Evolutionary conservation across 2,888 invertebrate genomes (phyloP), one percentile per base, ranked within the genome.

Genomic region (Pecten maximus): DNA sequence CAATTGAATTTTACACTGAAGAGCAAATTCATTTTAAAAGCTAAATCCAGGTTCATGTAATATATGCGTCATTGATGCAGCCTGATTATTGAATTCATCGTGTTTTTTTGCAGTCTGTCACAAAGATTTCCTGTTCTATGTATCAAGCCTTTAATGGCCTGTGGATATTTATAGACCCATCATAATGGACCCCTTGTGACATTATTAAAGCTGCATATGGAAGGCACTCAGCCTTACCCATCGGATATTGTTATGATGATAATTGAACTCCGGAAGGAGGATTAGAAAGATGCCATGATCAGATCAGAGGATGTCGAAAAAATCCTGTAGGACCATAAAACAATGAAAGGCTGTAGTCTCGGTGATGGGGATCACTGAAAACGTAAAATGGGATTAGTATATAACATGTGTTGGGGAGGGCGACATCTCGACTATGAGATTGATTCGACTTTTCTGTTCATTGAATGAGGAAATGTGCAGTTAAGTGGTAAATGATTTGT

Each of bases 161-260:
- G 74, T 74, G 74, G 28, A 35, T 74, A 74, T 74, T 74, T 74
- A 74, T 74, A 35, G 74, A 74, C 74, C 74, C 28, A 35, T 28
- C 74, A 74, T 74, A 74, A 74, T 74, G 74, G 74, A 74, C 74
- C 74, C 16, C 10, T 10, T 74, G 74, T 35, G 74, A 74, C 74
- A 74, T 1, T 74, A 74, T 74, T 35, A 74, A 74, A 74, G 35
- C 74, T 74, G 74, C 74, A 74, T 28, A 74, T 74, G 74, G 74
- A 74, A 74, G 35, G 74, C 74, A 74, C 74, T 74, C 74, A 74
- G 74, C 23, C 74, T 74, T 28, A 28, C 10, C 28, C 74, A 35
- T 74, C 74, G 12, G 35, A 74, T 35, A 35, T 35, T 35, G 74
- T 54, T 54, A n/a, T n/a, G 54, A 54, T 54, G n/a, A 54, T 54